Base-by-base conservation (phyloP, 2,888 invertebrate species). In the Xestia sexstrigata region DNA sequence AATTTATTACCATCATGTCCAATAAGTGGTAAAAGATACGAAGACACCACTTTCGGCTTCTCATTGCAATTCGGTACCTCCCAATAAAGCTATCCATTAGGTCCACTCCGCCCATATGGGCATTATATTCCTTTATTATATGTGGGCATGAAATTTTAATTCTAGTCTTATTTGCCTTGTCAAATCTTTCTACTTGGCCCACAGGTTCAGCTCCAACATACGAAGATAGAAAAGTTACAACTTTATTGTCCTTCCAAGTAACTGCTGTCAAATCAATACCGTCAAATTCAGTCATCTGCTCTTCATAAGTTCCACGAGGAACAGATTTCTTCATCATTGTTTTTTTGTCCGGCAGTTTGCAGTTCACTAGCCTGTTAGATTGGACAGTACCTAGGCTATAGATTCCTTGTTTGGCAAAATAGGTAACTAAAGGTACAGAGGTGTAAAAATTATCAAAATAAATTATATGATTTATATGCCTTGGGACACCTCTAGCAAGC, bases 11-110 rank as follows among this genome's bases (percentile, higher is more conserved):
- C 6, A 90, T 82, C 81, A 91, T 81, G 81, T 91, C 91, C 79
- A 92, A 87, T 76, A 92, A 68, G 79, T 92, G 91, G 70, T 89
- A 89, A 87, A 92, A 93, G 42, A 93, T 89, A 82, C 90, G 88
- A 76, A 82, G 74, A 23, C 83, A 82, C 85, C 86, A 83, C 81
- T 84, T 87, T 60, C 83, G 78, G 62, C 80, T 80, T 79, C 77
- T 86, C 79, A 86, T 87, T 83, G 70, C 45, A 35, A 91, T 92
- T 9, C 82, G 79, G 66, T 90, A 89, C 78, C 91, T 86, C 6
- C 86, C 82, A 74, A 87, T 79, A 15, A 79, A 82, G 78, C 81
- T 82, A 60, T 86, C 90, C 87, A 91, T 84, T 0, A 91, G 70
- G 6, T 72, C 70, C 47, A 72, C 91, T 45, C 92, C 91, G 26